Evolutionary conservation across 2,113 vertebrate species (phyloP).

Genomic region (Gallinago undulata): DNA sequence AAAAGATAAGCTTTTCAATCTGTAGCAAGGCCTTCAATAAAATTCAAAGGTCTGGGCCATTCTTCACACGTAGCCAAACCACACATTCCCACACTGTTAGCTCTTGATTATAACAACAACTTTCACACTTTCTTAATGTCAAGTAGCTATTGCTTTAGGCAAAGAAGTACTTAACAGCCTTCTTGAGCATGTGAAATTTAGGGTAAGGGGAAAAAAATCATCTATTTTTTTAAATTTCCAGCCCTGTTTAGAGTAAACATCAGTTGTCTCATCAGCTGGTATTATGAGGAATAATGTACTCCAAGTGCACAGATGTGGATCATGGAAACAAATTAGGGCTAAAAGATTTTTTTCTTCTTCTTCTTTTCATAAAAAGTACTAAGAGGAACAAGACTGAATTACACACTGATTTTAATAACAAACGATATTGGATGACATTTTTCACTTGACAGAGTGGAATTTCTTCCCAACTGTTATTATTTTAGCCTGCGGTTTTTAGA

Average conservation of each 20-base stretch:
- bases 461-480: slow-evolving; percentile 6
- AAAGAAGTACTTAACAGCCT: not conserved
- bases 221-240: not conserved
- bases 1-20: not conserved
- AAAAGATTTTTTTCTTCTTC: not conserved
- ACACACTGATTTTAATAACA: slow-evolving; percentile 29
- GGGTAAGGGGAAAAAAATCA: not conserved
- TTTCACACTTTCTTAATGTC: not conserved
- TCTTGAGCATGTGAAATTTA: not conserved
- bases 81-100: not conserved
- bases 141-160: not conserved
- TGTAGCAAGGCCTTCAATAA: not conserved
- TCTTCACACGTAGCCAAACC: not conserved
- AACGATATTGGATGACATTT: not conserved
- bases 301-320: slow-evolving; percentile 44
- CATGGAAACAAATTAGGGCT: slow-evolving; percentile 8
- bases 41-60: not conserved
- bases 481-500: not conserved
- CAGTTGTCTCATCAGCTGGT: slow-evolving; percentile 52
- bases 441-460: slow-evolving; percentile 15
- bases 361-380: not conserved
- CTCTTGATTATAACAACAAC: slow-evolving; percentile 13
- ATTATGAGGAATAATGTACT: slow-evolving; percentile 50
- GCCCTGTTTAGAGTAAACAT: slow-evolving; percentile 18
- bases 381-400: slow-evolving; percentile 30